Evolutionary conservation across 2,113 vertebrate genomes (phyloP).

Genomic region (Haemorhous mexicanus): DNA sequence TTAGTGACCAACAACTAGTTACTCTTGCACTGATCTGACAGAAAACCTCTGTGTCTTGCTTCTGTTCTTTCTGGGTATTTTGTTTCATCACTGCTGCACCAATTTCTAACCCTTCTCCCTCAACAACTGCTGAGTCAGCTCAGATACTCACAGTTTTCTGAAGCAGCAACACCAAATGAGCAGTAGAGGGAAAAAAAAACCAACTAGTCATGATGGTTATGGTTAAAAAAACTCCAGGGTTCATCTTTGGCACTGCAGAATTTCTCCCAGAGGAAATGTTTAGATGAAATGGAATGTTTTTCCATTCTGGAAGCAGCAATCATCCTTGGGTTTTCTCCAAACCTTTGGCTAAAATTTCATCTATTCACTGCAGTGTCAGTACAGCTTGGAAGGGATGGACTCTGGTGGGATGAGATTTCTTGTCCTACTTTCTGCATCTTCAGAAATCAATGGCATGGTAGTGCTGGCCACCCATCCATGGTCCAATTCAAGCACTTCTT

Average conservation of each 20-base stretch:
- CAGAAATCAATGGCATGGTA: neutral
- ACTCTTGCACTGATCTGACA: neutral
- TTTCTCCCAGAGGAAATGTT: neutral
- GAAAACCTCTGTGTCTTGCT: neutral
- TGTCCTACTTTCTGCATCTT: neutral
- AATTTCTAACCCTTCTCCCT: neutral
- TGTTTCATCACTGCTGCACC: neutral
- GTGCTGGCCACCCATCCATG: fast-evolving
- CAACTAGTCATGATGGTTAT: neutral
- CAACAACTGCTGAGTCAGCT: neutral
- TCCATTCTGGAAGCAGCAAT: neutral
- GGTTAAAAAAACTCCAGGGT: neutral
- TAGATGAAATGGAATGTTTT: neutral
- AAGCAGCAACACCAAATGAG: neutral
- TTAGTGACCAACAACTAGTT: neutral
- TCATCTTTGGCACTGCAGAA: neutral
- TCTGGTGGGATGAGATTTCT: neutral
- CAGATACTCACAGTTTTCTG: neutral
- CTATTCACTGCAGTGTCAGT: neutral
- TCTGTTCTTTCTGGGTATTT: neutral
- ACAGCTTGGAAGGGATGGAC: neutral
- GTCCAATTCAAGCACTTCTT: neutral
- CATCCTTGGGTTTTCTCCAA: neutral
- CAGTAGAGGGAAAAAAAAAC: fast-evolving
- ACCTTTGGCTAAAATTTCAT: neutral